phyloP scores from a whole-genome alignment of 2,113 vertebrate genomes.

The Gnathonemus echidnorhynchus region DNA sequence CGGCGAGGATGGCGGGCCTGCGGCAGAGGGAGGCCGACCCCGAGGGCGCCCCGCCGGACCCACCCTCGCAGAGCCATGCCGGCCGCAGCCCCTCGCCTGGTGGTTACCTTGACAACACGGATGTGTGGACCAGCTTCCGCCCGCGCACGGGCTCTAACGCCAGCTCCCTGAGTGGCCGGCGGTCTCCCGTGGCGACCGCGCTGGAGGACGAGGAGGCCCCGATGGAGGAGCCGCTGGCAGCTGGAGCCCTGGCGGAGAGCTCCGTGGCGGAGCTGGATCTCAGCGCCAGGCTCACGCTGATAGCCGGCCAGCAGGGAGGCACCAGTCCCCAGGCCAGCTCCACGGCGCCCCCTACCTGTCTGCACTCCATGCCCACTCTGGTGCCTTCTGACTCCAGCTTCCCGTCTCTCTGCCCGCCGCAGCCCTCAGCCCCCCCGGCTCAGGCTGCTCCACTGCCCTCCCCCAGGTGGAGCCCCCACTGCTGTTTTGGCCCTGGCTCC shows the following conservation, averaged over 20 bases:
- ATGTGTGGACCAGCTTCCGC: slow-evolving; percentile 68
- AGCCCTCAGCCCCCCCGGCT: background rate
- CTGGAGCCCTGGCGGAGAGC: slow-evolving; percentile 58
- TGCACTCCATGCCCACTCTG: slow-evolving; percentile 41
- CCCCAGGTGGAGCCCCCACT: slow-evolving; percentile 45
- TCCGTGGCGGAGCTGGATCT: slow-evolving; percentile 60
- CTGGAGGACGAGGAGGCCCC: slow-evolving; percentile 58
- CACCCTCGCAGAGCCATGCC: slow-evolving; percentile 29
- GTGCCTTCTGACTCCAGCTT: slow-evolving; percentile 54
- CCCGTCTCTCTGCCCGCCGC: slow-evolving; percentile 25
- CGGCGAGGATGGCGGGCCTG: slow-evolving; percentile 34
- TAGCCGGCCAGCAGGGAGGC: slow-evolving; percentile 37
- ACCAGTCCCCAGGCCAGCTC: slow-evolving; percentile 30
- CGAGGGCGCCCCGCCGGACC: slow-evolving; percentile 48
- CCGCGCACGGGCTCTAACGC: slow-evolving; percentile 70
- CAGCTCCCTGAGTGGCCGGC: slow-evolving; percentile 65
- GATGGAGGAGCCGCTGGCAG: slow-evolving; percentile 53
- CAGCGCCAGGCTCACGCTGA: slow-evolving; percentile 66
- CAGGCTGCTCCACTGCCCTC: background rate
- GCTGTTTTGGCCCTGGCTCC: slow-evolving; percentile 35
- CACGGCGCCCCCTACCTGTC: background rate
- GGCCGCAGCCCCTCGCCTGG: slow-evolving; percentile 50
- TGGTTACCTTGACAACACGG: slow-evolving; percentile 59
- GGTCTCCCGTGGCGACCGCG: slow-evolving; percentile 61
- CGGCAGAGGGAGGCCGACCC: slow-evolving; percentile 51